These are phyloP conservation scores for Chymomyza procnemis DNA, from an alignment of 2,888 invertebrate genomes.

Conservation along the genomic window DNA sequence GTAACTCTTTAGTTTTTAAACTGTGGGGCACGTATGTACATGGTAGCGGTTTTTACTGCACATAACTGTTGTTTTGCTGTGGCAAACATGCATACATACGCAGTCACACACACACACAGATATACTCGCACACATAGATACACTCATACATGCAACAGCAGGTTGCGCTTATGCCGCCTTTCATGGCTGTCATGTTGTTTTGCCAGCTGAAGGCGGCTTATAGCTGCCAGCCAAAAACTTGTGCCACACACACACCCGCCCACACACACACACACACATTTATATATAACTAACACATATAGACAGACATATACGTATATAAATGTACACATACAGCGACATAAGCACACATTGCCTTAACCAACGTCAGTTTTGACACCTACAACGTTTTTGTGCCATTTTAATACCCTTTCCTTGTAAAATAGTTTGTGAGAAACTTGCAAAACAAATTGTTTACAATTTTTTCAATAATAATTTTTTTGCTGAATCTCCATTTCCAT, in stretches of 20 bases:
- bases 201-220: conserved; percentile 47
- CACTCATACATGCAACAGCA: not conserved
- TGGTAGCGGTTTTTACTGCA: not conserved
- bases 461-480: not conserved
- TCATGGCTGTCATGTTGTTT: conserved; percentile 57
- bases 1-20: conserved; percentile 20
- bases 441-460: not conserved
- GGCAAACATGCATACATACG: conserved; percentile 22
- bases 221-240: conserved; percentile 45
- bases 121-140: conserved; percentile 8
- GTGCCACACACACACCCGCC: conserved; percentile 5
- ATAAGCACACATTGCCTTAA: conserved; percentile 35
- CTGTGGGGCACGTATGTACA: not conserved
- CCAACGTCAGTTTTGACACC: conserved; percentile 65
- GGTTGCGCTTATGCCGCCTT: conserved; percentile 21
- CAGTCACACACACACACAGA: not conserved
- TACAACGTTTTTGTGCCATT: conserved; percentile 25
- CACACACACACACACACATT: not conserved
- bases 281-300: not conserved
- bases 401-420: not conserved
- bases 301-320: not conserved
- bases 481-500: no score
- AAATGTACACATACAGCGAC: not conserved
- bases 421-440: not conserved
- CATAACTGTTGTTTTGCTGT: conserved; percentile 32